A percentile compares a stretch with the other conserved stretches of the same genome.
These are phyloP conservation scores for Heliconius aoede DNA, from an alignment of 2,888 invertebrate genomes.

Conservation along the genomic window DNA sequence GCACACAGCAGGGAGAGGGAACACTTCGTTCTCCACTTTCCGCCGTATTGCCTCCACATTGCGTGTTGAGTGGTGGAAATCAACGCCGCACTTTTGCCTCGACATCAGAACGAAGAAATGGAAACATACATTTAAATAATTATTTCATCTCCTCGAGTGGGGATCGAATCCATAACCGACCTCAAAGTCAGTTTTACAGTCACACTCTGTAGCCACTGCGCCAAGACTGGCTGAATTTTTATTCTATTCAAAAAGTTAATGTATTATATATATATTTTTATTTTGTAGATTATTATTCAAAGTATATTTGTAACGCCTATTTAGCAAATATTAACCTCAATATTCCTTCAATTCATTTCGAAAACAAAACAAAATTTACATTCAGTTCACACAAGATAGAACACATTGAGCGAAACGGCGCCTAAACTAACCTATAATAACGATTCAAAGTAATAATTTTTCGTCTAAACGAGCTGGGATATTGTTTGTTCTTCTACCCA, in stretches of 20 bases:
- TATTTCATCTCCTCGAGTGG: too few species aligned
- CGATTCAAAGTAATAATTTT: slow-evolving; percentile 68
- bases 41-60: too few species aligned
- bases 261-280: background rate
- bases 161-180: too few species aligned
- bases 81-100: too few species aligned
- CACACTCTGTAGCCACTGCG: too few species aligned
- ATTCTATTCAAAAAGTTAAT: background rate
- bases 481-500: slow-evolving; percentile 81
- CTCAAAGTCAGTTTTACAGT: too few species aligned
- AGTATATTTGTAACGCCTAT: background rate
- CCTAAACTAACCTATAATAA: slow-evolving; percentile 66
- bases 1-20: too few species aligned
- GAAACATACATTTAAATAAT: too few species aligned
- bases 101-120: too few species aligned
- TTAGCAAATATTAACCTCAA: background rate
- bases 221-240: too few species aligned
- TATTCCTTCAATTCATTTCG: background rate
- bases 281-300: background rate
- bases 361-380: slow-evolving; percentile 28
- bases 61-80: too few species aligned
- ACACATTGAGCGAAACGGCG: slow-evolving; percentile 37
- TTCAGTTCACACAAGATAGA: slow-evolving; percentile 27
- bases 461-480: slow-evolving; percentile 79
- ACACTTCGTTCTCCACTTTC: too few species aligned